Evolutionary conservation across 2,113 vertebrate genomes (phyloP).

Genomic region (Aspiorhynchus laticeps): DNA sequence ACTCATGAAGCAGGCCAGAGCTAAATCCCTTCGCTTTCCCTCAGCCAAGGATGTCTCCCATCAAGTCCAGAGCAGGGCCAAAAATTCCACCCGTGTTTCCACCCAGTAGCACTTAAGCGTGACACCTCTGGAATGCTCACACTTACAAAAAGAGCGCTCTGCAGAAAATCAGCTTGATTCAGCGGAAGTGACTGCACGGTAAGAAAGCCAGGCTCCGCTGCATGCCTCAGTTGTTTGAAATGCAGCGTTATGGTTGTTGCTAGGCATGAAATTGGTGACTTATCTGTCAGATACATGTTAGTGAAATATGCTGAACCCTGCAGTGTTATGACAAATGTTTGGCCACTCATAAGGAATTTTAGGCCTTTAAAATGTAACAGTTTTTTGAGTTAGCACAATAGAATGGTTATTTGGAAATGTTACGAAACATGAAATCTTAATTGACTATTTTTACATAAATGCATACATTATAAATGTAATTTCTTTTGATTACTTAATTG

Average conservation of each 20-base stretch:
- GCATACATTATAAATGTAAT: too few species aligned
- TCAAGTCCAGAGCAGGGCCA: constrained; percentile 23
- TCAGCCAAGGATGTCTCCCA: constrained; percentile 16
- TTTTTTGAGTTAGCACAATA: neutral
- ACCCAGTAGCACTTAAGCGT: constrained; percentile 33
- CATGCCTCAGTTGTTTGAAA: constrained; percentile 9
- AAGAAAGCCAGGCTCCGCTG: neutral
- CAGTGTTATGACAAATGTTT: constrained; percentile 14
- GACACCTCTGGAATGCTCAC: constrained; percentile 31
- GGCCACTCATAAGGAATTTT: neutral
- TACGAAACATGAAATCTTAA: neutral
- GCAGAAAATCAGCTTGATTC: constrained; percentile 13
- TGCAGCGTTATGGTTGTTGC: neutral
- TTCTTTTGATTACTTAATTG: neutral
- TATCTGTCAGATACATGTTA: neutral
- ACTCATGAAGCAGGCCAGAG: constrained; percentile 27
- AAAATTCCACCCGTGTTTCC: constrained; percentile 27
- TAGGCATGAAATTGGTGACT: constrained; percentile 20
- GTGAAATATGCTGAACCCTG: constrained; percentile 3
- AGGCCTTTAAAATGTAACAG: neutral
- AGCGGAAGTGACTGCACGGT: neutral
- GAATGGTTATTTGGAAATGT: neutral
- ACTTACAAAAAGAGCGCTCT: constrained; percentile 4
- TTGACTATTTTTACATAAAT: too few species aligned
- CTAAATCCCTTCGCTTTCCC: constrained; percentile 22